Percentiles rank a stretch among this genome's conserved stretches.
These are phyloP conservation scores for Isotomurus palustris DNA, from an alignment of 2,888 invertebrate genomes.

Conservation along the genomic window DNA sequence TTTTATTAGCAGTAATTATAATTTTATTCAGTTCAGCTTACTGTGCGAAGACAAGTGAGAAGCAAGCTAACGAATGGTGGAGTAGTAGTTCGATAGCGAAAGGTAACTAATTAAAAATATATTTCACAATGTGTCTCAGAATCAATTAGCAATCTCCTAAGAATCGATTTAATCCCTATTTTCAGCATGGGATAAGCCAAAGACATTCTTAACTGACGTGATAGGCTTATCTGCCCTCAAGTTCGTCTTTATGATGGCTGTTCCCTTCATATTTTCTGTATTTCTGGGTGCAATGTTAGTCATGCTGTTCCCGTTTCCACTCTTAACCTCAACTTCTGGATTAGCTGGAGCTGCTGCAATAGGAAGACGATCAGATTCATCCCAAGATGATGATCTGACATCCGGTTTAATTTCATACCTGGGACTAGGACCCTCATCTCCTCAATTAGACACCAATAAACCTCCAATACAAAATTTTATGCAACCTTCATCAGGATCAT, in stretches of 20 bases:
- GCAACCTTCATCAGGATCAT: background rate
- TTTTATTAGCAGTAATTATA: too few species aligned
- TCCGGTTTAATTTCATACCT: background rate
- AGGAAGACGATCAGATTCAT: background rate
- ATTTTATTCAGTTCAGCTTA: too few species aligned
- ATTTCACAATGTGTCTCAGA: too few species aligned
- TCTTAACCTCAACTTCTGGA: slow-evolving; percentile 1
- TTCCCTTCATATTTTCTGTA: background rate
- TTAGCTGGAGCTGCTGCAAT: slow-evolving; percentile 6
- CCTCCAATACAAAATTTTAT: background rate
- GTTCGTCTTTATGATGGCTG: background rate
- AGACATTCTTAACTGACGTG: slow-evolving; percentile 1
- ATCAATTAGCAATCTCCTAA: too few species aligned
- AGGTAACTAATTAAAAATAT: too few species aligned
- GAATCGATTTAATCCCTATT: too few species aligned
- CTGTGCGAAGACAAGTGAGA: too few species aligned
- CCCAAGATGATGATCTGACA: background rate
- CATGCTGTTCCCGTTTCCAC: slow-evolving; percentile 4
- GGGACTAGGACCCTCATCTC: too few species aligned
- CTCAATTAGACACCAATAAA: too few species aligned
- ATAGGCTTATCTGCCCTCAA: slow-evolving; percentile 6
- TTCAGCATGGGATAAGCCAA: too few species aligned
- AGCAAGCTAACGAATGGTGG: too few species aligned
- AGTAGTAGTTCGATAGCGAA: too few species aligned
- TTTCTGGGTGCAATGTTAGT: slow-evolving; percentile 7